Evolutionary conservation across 2,888 invertebrate genomes (phyloP).

Genomic region (Oeneis ivallda): DNA sequence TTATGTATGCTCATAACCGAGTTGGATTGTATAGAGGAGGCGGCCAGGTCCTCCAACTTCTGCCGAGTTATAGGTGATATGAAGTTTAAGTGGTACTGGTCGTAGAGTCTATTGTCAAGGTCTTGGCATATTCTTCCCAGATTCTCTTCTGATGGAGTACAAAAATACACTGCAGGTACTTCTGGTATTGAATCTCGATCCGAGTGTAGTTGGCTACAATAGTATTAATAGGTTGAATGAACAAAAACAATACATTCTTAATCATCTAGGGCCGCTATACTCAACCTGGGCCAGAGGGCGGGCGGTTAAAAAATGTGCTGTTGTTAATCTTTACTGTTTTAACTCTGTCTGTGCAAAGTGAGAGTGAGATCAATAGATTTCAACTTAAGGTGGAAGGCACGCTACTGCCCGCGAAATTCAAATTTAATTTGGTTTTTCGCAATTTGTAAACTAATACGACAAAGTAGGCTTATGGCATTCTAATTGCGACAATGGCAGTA

Average conservation of each 20-base stretch:
- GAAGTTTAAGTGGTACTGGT: conserved; percentile 97
- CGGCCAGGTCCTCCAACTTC: conserved; percentile 96
- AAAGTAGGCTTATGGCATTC: too few species aligned
- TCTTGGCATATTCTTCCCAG: conserved; percentile 96
- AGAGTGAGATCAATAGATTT: too few species aligned
- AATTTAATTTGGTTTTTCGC: too few species aligned
- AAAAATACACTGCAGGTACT: conserved; percentile 99
- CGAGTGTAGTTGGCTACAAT: conserved; percentile 90
- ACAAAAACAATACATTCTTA: neutral
- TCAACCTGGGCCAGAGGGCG: too few species aligned
- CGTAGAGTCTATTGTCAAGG: conserved; percentile 93
- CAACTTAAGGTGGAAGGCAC: too few species aligned
- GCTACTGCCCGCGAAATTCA: too few species aligned
- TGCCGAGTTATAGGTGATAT: conserved; percentile 96
- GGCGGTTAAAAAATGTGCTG: too few species aligned
- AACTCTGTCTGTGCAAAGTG: too few species aligned
- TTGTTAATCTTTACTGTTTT: too few species aligned
- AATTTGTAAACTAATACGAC: too few species aligned
- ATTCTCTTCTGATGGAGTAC: conserved; percentile 97
- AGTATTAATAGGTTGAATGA: neutral
- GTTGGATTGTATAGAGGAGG: conserved; percentile 94
- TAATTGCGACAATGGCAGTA: too few species aligned
- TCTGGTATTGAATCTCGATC: conserved; percentile 97
- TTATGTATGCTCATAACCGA: conserved; percentile 96
- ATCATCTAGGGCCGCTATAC: too few species aligned